Conservation (phyloP, 2,888 invertebrate genomes). For the Limnephilus lunatus region DNA sequence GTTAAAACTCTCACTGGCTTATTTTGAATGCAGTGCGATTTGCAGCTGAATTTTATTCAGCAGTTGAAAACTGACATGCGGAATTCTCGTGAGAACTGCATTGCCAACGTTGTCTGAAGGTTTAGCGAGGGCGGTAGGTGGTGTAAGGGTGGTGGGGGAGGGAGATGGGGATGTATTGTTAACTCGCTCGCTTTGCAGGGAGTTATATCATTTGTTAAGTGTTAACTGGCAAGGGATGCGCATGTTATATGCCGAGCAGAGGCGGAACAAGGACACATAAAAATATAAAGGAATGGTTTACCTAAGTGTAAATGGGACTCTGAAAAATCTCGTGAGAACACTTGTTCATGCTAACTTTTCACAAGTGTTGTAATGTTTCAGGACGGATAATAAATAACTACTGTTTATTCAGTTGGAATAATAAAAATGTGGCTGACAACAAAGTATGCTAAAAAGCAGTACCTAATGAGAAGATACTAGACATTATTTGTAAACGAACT, state of each 20-base stretch:
- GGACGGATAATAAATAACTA: neutral
- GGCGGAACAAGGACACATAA: neutral
- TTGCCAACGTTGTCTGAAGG: slow-evolving; percentile 2
- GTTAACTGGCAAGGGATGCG: neutral
- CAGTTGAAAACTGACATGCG: neutral
- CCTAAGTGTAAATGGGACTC: neutral
- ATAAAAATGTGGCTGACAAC: neutral
- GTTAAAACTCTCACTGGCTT: neutral
- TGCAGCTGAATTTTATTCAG: neutral
- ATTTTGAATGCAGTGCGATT: neutral
- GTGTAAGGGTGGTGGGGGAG: neutral
- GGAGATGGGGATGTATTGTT: neutral
- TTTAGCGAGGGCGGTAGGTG: neutral
- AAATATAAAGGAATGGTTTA: neutral
- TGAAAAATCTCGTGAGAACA: neutral
- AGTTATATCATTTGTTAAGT: slow-evolving; percentile 2
- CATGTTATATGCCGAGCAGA: neutral
- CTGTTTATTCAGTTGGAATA: neutral
- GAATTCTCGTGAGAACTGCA: neutral
- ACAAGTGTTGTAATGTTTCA: neutral
- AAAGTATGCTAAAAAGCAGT: neutral
- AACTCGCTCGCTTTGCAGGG: slow-evolving; percentile 2
- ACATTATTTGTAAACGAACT: no score
- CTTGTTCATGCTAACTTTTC: neutral
- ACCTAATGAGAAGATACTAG: no score